A percentile compares a stretch with the other conserved stretches of the same genome.
phyloP scores from a whole-genome alignment of 2,113 vertebrate genomes.

The Gyps fulvus region DNA sequence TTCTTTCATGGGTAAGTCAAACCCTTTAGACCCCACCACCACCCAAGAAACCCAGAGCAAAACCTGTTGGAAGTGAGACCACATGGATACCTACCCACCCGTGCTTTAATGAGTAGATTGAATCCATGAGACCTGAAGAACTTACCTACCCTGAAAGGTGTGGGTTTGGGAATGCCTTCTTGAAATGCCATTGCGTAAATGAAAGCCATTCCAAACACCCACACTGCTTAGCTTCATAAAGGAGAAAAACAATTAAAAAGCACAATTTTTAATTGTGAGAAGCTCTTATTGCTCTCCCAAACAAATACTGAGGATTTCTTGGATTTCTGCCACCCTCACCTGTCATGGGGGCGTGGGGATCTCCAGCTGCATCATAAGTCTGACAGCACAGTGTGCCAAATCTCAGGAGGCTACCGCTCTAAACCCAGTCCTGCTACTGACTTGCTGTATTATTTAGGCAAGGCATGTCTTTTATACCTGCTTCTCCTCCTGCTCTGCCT shows the following conservation, averaged over 20 bases:
- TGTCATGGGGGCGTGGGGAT: fast-evolving
- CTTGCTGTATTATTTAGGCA: background rate
- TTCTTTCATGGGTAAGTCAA: background rate
- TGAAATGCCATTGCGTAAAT: background rate
- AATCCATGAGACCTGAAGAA: background rate
- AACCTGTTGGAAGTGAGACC: background rate
- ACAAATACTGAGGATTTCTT: background rate
- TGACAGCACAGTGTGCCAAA: fast-evolving
- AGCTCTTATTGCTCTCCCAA: background rate
- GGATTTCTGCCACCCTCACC: background rate
- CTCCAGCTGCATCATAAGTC: background rate
- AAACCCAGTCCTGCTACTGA: background rate
- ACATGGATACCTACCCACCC: fast-evolving
- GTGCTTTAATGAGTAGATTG: fast-evolving
- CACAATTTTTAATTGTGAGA: background rate
- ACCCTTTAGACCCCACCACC: fast-evolving
- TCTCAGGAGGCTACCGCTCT: background rate
- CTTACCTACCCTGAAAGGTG: background rate
- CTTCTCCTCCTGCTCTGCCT: background rate
- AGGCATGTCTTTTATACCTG: background rate
- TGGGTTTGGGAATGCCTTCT: background rate
- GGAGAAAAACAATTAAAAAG: background rate
- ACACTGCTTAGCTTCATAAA: background rate
- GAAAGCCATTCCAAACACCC: background rate
- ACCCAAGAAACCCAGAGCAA: background rate